Evolutionary conservation across 1,140 invertebrate genomes (phyloP), one percentile per base, ranked within the genome.

Genomic region (Drosophila rhopaloa): DNA sequence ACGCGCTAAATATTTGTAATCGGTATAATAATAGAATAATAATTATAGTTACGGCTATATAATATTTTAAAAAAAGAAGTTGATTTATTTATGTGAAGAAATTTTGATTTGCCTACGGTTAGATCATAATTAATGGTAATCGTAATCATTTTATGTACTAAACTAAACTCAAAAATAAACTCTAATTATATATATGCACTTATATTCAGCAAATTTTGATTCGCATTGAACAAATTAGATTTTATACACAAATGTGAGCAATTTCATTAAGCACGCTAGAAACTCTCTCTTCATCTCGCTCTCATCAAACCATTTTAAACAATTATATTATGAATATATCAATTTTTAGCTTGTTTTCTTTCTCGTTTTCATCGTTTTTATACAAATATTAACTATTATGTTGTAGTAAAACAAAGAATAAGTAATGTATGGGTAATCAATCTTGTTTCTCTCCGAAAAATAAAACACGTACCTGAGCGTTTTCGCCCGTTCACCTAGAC

Each of bases 381-480:
- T 84, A 88, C 82, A 86, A 76, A 72, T 84, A 81, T 89, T 89
- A 80, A 84, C 74, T 89, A 84, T 75, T 80, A 83, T 88, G 71
- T 86, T 88, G 79, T 88, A 83, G 79, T 88, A 76, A 88, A 78
- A 89, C 84, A 88, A 88, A 88, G 80, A 80, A 88, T 88, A 90
- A 91, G 79, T 89, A 89, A 86, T 86, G 85, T 89, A 91, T 84
- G 79, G 80, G 76, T 93, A 94, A 92, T 94, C 94, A 94, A 94
- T 94, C 94, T 94, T 94, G 93, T 94, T 93, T 94, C 94, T 94
- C 94, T 94, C 94, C 92, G 90, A 91, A 91, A 90, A 91, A 92
- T 91, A 91, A 91, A 92, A 92, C 91, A 92, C 91, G 85, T 92
- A 91, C 91, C 91, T 92, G 91, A 92, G 91, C 91, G 91, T 89